Conservation (phyloP, 1,140 invertebrate genomes). For the Lasaia peninsularis region DNA sequence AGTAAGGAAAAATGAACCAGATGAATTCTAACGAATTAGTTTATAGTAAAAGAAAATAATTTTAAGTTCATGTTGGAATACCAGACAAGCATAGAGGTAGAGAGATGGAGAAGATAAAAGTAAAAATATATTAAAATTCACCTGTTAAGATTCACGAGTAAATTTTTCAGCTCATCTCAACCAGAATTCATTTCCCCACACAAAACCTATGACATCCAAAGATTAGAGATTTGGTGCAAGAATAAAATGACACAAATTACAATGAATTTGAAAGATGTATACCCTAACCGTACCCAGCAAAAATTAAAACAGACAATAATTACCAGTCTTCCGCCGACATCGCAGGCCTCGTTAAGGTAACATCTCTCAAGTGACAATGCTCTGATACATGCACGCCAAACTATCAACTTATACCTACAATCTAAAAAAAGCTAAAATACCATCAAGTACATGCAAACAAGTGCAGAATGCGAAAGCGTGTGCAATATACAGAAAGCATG, state of each 20-base stretch:
- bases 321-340: slow-evolving; percentile 41
- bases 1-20: no score
- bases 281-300: slow-evolving; percentile 45
- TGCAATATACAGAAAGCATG: slow-evolving; percentile 31
- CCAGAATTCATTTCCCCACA: no score
- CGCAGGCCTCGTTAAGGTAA: slow-evolving; percentile 60
- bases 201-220: no score
- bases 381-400: slow-evolving; percentile 47
- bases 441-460: slow-evolving; percentile 1
- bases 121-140: no score
- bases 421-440: slow-evolving; percentile 9
- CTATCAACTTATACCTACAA: slow-evolving; percentile 24
- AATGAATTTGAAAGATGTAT: slow-evolving; percentile 60
- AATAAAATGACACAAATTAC: slow-evolving; percentile 9
- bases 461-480: slow-evolving; percentile 35
- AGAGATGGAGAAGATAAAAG: no score
- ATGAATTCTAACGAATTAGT: no score
- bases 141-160: no score
- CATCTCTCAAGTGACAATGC: slow-evolving; percentile 67
- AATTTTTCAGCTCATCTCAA: no score
- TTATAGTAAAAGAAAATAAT: no score
- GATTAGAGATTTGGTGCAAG: background rate
- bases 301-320: background rate
- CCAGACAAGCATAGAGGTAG: no score
- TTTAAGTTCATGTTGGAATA: no score